These are phyloP conservation scores for Rissa tridactyla DNA, from an alignment of 2,113 vertebrate genomes.

Conservation along the genomic window DNA sequence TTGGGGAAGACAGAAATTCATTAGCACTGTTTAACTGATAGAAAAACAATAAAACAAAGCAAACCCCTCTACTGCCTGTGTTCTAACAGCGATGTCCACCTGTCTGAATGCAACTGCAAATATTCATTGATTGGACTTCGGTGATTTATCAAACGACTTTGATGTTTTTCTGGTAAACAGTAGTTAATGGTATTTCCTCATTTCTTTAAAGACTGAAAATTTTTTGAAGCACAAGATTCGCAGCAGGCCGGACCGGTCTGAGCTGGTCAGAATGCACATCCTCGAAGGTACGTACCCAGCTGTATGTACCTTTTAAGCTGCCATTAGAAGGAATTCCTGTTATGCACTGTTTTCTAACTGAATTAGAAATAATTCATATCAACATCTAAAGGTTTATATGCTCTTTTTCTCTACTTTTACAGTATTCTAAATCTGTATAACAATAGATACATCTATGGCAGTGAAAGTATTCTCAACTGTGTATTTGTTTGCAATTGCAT, in stretches of 20 bases:
- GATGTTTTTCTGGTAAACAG: background rate
- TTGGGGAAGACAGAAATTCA: background rate
- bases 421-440: background rate
- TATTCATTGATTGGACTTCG: background rate
- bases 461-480: background rate
- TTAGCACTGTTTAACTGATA: background rate
- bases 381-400: background rate
- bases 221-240: conserved; percentile 99
- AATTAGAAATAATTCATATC: background rate
- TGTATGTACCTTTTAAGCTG: background rate
- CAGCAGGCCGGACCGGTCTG: conserved; percentile 92
- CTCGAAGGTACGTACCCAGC: conserved; percentile 84
- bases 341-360: background rate
- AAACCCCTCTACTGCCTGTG: background rate
- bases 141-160: background rate
- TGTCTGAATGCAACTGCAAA: background rate
- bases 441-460: background rate
- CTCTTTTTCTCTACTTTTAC: background rate
- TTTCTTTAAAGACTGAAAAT: conserved; percentile 88
- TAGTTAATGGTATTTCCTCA: background rate
- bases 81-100: background rate
- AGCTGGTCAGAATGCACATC: conserved; percentile 98
- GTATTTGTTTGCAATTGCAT: background rate
- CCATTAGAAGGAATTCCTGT: background rate
- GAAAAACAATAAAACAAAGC: background rate